phyloP scores from a whole-genome alignment of 1,140 invertebrate species.

The Lineus longissimus region DNA sequence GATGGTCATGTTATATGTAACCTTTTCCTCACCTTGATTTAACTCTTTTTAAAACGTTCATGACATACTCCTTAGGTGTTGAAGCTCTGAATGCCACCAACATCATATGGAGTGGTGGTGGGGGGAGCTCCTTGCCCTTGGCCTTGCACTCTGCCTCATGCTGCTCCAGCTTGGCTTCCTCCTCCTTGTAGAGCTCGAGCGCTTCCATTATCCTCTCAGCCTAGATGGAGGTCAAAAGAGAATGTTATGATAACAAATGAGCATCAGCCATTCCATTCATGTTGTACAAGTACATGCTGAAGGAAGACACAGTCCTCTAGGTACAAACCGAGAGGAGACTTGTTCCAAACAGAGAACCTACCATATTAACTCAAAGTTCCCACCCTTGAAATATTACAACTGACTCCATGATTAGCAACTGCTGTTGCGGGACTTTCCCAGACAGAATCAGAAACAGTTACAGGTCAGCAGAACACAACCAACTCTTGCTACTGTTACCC shows the following conservation, averaged over 20 bases:
- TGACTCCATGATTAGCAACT: too few relatives aligned
- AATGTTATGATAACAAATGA: neutral
- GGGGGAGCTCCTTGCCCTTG: constrained; percentile 40
- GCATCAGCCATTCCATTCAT: neutral
- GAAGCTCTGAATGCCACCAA: constrained; percentile 73
- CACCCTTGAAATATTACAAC: too few relatives aligned
- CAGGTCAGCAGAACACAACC: too few relatives aligned
- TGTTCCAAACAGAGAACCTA: too few relatives aligned
- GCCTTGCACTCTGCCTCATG: constrained; percentile 35
- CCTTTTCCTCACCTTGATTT: constrained; percentile 56
- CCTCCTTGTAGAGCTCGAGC: constrained; percentile 70
- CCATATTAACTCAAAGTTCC: too few relatives aligned
- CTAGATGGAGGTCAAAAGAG: constrained; percentile 54
- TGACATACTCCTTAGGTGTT: constrained; percentile 73
- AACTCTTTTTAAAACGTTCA: constrained; percentile 74
- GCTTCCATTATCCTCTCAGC: constrained; percentile 87
- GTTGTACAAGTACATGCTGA: neutral
- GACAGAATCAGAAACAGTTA: too few relatives aligned
- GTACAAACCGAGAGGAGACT: too few relatives aligned
- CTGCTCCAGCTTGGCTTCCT: constrained; percentile 39
- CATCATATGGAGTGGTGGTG: constrained; percentile 60
- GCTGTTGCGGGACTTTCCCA: too few relatives aligned
- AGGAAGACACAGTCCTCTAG: too few relatives aligned
- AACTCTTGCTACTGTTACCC: neutral
- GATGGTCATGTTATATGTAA: constrained; percentile 7